Base-by-base conservation (phyloP, 2,888 invertebrate genomes). In the Glyphotaelius pellucidus region DNA sequence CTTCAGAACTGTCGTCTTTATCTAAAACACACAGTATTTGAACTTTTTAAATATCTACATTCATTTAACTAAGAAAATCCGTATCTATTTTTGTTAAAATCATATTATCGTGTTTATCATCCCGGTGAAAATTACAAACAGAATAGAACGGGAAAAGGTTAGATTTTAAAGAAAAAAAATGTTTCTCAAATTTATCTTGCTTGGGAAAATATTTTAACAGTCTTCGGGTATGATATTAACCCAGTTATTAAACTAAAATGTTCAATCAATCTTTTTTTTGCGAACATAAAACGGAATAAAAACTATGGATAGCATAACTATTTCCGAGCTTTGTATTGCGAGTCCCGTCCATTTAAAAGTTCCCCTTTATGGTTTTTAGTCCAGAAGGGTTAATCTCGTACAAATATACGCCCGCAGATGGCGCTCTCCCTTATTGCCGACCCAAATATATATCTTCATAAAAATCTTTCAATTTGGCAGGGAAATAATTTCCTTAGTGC, bases 371-470 rank as follows among this genome's bases (percentile, higher is more conserved):
- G n/a, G 38, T 42, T 38, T 85, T 25, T 19, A 35, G n/a, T 4
- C 38, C 38, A 25, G 12, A 35, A 84, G 84, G 84, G 84, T 84
- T 84, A 84, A 38, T 84, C 38, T 84, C 35, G 38, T 84, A 84
- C 38, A 84, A 84, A 84, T 38, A 38, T 84, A 25, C 25, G 25
- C 52, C 12, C 84, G 25, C 52, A 67, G 25, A 35, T 84, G 52
- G 35, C 35, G 38, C 84, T 84, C 38, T 25, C 84, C 84, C 3
- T 84, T 35, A 35, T 84, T 84, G 35, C 38, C 32, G 15, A 84
- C 84, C 84, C 84, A 3, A 31, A 35, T 84, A 84, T 84, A 84
- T 35, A 35, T 84, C 84, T 84, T 84, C 84, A 84, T 84, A 84
- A 84, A 84, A 84, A 32, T 38, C 84, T 38, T 35, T n/a, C 84